phyloP scores from a whole-genome alignment of 35 echinoderm and acorn worm species.

The Acanthaster planci region DNA sequence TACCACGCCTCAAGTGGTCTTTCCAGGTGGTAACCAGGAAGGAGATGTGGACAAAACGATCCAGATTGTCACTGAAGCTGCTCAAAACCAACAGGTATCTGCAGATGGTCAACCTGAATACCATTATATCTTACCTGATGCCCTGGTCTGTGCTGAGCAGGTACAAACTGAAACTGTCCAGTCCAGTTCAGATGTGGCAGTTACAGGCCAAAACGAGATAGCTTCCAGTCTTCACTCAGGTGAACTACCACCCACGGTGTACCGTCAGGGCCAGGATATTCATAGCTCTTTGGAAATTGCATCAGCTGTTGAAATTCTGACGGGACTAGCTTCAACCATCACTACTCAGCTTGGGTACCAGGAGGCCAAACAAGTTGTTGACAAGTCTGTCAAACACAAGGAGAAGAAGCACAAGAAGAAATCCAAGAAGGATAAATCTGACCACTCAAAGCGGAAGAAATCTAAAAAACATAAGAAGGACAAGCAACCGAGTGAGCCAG shows the following conservation, averaged over 20 bases:
- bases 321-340: background rate
- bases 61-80: conserved; percentile 4
- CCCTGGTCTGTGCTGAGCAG: background rate
- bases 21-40: background rate
- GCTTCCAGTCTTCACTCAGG: background rate
- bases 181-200: background rate
- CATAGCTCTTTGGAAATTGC: conserved; percentile 11
- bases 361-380: background rate
- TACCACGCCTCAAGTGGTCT: background rate
- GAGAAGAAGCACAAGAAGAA: conserved; percentile 25
- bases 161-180: background rate
- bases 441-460: background rate
- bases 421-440: background rate
- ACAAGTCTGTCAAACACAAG: background rate
- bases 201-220: background rate
- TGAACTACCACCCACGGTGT: background rate
- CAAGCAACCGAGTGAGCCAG: background rate
- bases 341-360: conserved; percentile 15
- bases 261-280: conserved; percentile 9
- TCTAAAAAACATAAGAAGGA: background rate
- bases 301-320: conserved; percentile 1
- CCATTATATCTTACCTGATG: background rate
- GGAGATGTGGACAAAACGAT: background rate
- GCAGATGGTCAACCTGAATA: background rate
- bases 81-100: background rate